phyloP scores from a whole-genome alignment of 2,113 vertebrate species.

The Lethenteron reissneri region DNA sequence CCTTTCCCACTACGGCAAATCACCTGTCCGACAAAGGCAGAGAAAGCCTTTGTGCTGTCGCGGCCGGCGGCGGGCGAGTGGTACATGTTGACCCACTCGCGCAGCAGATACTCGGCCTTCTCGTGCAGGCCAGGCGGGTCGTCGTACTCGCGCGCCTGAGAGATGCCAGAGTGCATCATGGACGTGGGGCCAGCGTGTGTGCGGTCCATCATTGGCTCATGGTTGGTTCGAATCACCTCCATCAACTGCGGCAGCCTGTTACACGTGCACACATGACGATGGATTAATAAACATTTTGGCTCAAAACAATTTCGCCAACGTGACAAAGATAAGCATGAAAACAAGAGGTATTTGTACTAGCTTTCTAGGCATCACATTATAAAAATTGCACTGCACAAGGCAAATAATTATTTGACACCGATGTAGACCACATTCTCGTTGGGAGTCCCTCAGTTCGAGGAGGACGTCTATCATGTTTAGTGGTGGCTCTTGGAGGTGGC shows the following conservation, averaged over 20 bases:
- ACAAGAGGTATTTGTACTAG: background rate
- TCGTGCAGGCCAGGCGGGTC: conserved; percentile 87
- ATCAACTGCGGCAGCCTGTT: conserved; percentile 78
- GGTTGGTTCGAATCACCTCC: conserved; percentile 95
- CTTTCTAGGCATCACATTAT: too few species aligned
- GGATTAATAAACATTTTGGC: conserved; percentile 4
- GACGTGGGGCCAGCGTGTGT: conserved; percentile 93
- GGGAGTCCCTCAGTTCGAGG: background rate
- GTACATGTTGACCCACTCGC: conserved; percentile 97
- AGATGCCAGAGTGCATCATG: conserved; percentile 99
- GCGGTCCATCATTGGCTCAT: conserved; percentile 95
- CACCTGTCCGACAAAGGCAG: conserved; percentile 98
- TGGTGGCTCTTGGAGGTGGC: too few species aligned
- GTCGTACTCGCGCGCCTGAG: conserved; percentile 91
- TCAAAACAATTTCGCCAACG: background rate
- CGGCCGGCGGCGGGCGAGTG: conserved; percentile 90
- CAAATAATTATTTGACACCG: too few species aligned
- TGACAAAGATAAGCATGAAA: too few species aligned
- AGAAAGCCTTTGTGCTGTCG: conserved; percentile 97
- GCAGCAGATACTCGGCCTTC: conserved; percentile 87
- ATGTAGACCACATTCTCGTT: background rate
- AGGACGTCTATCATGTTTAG: background rate
- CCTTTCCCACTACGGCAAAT: background rate
- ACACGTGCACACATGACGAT: background rate
- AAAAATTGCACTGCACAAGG: too few species aligned